Evolutionary conservation across 1,140 invertebrate genomes (phyloP).

Genomic region (Temnothorax curvispinosus): DNA sequence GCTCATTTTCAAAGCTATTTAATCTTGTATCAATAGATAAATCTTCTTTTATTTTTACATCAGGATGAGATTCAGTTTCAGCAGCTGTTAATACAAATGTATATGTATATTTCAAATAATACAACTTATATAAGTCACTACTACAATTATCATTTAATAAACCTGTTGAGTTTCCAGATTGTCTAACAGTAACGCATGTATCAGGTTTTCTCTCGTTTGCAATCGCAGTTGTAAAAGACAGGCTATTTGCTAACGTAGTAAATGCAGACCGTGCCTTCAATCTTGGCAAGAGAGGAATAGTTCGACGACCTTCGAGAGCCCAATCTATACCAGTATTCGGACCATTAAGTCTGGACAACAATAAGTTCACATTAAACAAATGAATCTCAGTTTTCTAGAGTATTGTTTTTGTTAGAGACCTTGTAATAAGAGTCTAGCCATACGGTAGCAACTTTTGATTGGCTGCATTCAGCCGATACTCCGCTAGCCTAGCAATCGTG

Average conservation of each 20-base stretch:
- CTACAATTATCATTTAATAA: constrained; percentile 25
- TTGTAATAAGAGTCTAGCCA: too few species aligned
- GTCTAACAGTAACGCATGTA: background rate
- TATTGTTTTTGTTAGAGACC: too few species aligned
- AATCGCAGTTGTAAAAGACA: constrained; percentile 85
- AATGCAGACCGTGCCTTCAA: constrained; percentile 93
- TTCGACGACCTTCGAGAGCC: constrained; percentile 93
- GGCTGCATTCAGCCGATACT: too few species aligned
- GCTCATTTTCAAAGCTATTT: constrained; percentile 18
- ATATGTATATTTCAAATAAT: background rate
- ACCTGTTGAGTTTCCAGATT: constrained; percentile 1
- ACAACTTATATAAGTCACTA: background rate
- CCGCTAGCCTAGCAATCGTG: too few species aligned
- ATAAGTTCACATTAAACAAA: constrained; percentile 48
- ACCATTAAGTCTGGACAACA: constrained; percentile 89
- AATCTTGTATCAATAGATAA: constrained; percentile 39
- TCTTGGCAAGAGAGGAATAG: constrained; percentile 93
- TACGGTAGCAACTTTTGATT: too few species aligned
- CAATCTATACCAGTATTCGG: constrained; percentile 93
- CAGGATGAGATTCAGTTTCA: constrained; percentile 61
- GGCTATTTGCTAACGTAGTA: constrained; percentile 92
- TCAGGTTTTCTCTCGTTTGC: constrained; percentile 85
- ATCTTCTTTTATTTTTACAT: constrained; percentile 52
- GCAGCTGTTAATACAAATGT: constrained; percentile 29
- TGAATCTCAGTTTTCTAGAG: constrained; percentile 42